A percentile compares a stretch with the other conserved stretches of the same genome.
Evolutionary conservation across 2,797 vertebrate species (phyloP).

Genomic region (Hemitrygon akajei): DNA sequence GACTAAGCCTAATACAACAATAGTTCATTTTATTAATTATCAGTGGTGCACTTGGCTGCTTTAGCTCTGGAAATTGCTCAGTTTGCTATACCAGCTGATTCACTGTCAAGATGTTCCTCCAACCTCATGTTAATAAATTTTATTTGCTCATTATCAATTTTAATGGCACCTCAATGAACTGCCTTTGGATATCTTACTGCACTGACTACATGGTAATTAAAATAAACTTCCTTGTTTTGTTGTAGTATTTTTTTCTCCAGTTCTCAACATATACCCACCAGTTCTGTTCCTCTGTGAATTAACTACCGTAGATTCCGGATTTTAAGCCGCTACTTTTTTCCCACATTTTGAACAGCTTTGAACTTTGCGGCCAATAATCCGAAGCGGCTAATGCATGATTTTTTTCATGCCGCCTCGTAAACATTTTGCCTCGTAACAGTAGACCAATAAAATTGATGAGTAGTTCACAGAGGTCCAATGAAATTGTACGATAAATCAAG

Average conservation of each 20-base stretch:
- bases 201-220: neutral
- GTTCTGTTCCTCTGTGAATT: no score
- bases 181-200: neutral
- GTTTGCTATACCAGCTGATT: neutral
- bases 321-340: no score
- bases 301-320: no score
- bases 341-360: no score
- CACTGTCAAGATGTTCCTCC: neutral
- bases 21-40: neutral
- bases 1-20: neutral
- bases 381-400: no score
- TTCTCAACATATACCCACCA: neutral
- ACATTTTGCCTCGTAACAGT: no score
- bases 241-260: neutral
- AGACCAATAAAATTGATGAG: no score
- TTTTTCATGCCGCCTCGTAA: no score
- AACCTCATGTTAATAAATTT: neutral
- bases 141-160: neutral
- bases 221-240: neutral
- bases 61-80: neutral
- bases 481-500: no score
- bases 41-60: neutral
- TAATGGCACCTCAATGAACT: neutral
- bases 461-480: no score
- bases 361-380: no score